Conservation (phyloP, 2,888 invertebrate genomes). For the Cheilosia scutellata region DNA sequence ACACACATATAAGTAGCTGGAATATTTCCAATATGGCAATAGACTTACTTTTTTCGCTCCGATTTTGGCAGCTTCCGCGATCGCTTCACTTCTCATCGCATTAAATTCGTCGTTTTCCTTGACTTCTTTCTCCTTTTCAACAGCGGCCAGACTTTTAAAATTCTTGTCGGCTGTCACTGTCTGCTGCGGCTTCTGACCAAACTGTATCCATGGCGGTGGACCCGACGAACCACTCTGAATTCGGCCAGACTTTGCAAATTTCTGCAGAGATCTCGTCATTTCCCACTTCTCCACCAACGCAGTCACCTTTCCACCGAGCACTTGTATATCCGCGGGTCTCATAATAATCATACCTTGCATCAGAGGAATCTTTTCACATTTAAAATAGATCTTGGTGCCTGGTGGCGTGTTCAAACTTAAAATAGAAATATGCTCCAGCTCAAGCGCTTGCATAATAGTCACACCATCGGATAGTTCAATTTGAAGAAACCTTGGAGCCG, state of each 20-base stretch:
- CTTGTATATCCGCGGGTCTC: slow-evolving; percentile 87
- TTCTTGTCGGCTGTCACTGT: slow-evolving; percentile 86
- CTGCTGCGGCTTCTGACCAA: slow-evolving; percentile 91
- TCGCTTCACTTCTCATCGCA: slow-evolving; percentile 94
- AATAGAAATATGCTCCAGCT: slow-evolving; percentile 89
- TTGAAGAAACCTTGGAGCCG: slow-evolving; percentile 93
- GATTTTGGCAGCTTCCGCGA: slow-evolving; percentile 92
- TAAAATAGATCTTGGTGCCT: slow-evolving; percentile 91
- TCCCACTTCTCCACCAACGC: slow-evolving; percentile 96
- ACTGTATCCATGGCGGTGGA: slow-evolving; percentile 96
- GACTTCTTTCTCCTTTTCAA: slow-evolving; percentile 85
- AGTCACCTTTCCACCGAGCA: slow-evolving; percentile 93
- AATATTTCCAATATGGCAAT: background rate
- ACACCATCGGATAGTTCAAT: slow-evolving; percentile 94
- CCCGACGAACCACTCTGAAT: slow-evolving; percentile 86
- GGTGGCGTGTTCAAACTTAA: slow-evolving; percentile 94
- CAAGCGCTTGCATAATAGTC: slow-evolving; percentile 90
- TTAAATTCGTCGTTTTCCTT: slow-evolving; percentile 94
- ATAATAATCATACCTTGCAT: slow-evolving; percentile 91
- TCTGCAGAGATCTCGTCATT: slow-evolving; percentile 87
- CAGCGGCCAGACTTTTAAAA: slow-evolving; percentile 88
- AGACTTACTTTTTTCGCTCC: slow-evolving; percentile 85
- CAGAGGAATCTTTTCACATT: slow-evolving; percentile 86
- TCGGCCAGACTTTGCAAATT: slow-evolving; percentile 85
- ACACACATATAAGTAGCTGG: background rate